Base-by-base conservation (phyloP, 2,888 invertebrate species). In the Ochropleura plecta region DNA sequence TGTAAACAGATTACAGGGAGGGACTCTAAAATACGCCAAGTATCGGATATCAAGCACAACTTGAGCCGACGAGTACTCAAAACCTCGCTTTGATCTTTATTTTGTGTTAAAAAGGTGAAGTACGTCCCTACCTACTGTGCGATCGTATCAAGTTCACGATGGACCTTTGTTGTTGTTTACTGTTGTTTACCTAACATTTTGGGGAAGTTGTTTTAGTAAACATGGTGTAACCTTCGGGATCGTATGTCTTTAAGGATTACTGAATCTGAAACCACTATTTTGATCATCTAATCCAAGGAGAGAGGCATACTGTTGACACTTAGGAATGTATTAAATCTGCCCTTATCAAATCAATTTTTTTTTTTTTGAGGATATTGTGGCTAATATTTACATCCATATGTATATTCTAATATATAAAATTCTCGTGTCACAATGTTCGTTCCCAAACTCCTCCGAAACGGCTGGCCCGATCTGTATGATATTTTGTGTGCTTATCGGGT, bases 1-100 rank as follows among this genome's bases (percentile, higher is more conserved):
- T 68, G 82, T 86, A 84, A 88, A 89, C 86, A 87, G 84, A 88
- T 87, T 88, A 88, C 73, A 81, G 82, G 79, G 81, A 73, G 76
- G 76, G 68, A 72, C 68, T 67, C 69, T 70, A 74, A 79, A 79
- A 85, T 87, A 84, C 74, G 87, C 67, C 73, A 77, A 88, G 86
- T 88, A 86, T 88, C 84, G 78, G 86, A 84, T 90, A 89, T 90
- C 88, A 88, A 90, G 89, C 76, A 85, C 86, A 75, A 81, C 82
- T 85, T 87, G 87, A 89, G 87, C 90, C 83, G 84, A 84, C 86
- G 86, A 88, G 89, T 91, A 83, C 84, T 84, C 71, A 60, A 82
- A 86, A 40, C 76, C 69, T 71, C 53, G 82, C 86, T 86, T 92
- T 92, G 92, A 92, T 92, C 88, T 86, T 83, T 85, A 86, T 82